These are phyloP conservation scores for Spermophilus dauricus DNA, from an alignment of 2,113 vertebrate genomes.

Conservation along the genomic window DNA sequence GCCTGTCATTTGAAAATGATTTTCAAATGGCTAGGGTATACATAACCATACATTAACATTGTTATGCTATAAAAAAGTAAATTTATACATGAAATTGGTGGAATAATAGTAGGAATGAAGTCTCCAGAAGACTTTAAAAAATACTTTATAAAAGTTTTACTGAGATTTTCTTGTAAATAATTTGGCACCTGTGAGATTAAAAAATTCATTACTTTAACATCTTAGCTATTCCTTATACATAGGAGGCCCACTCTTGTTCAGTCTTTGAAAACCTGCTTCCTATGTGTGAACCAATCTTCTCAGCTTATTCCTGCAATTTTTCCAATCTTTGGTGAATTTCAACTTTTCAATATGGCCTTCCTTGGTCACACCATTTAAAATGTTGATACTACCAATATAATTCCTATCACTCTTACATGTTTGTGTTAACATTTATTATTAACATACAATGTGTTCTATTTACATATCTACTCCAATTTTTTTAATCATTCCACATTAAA, in stretches of 20 bases:
- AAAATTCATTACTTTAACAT: background rate
- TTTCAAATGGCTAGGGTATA: background rate
- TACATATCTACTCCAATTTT: background rate
- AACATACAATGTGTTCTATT: background rate
- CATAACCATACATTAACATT: background rate
- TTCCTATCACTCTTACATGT: background rate
- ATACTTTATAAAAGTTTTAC: background rate
- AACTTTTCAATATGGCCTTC: background rate
- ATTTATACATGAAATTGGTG: background rate
- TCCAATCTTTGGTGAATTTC: background rate
- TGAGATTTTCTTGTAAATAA: slow-evolving; percentile 25
- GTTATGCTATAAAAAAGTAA: background rate
- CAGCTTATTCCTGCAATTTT: background rate
- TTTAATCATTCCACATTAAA: background rate
- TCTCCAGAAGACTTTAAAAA: background rate
- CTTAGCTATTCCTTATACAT: background rate
- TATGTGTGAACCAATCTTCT: background rate
- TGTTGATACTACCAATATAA: background rate
- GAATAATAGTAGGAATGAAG: background rate
- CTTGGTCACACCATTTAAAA: background rate
- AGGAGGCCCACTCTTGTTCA: background rate
- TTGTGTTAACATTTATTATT: background rate
- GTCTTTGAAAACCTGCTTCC: background rate
- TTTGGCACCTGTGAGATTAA: background rate
- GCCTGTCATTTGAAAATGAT: background rate